phyloP scores from a whole-genome alignment of 2,113 vertebrate genomes.

The Vicugna pacos region DNA sequence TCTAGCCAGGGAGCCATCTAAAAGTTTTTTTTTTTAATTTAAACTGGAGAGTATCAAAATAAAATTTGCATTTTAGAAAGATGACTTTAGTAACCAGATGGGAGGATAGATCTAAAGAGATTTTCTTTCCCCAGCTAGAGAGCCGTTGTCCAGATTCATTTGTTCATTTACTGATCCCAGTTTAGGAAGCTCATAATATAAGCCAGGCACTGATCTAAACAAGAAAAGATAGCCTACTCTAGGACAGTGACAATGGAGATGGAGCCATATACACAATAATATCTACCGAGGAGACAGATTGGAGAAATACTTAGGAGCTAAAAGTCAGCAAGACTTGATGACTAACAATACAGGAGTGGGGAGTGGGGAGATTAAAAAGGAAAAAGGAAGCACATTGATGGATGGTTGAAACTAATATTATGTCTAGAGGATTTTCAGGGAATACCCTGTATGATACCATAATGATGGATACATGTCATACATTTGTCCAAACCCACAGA shows the following conservation, averaged over 20 bases:
- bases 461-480: neutral
- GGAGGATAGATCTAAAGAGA: neutral
- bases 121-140: neutral
- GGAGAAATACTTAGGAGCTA: neutral
- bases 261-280: neutral
- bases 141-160: neutral
- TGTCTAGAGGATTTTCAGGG: neutral
- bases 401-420: neutral
- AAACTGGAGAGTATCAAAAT: neutral
- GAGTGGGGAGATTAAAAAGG: neutral
- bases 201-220: neutral
- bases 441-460: neutral
- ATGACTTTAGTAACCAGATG: neutral
- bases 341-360: neutral
- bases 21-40: neutral
- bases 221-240: neutral
- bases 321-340: neutral
- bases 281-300: neutral
- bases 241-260: neutral
- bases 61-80: constrained; percentile 16
- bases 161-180: neutral
- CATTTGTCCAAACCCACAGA: neutral
- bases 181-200: neutral
- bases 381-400: neutral
- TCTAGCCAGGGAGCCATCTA: neutral